Evolutionary conservation across 1,140 invertebrate genomes (phyloP).

Genomic region (Sycophila sp.): DNA sequence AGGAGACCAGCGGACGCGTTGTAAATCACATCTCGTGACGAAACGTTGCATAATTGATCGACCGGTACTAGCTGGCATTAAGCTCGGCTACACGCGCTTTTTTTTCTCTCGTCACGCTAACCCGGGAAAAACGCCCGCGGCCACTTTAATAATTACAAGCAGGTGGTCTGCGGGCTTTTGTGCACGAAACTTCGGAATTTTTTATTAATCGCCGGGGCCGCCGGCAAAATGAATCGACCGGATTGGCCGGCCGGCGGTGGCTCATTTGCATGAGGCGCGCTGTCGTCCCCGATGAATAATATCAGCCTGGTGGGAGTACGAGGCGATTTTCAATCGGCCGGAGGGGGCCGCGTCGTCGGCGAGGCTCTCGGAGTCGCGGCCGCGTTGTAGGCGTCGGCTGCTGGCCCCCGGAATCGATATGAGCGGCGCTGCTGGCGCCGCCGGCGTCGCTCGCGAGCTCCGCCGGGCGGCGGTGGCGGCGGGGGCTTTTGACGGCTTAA

Average conservation of each 20-base stretch:
- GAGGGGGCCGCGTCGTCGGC: too few relatives aligned
- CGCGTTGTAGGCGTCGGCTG: neutral
- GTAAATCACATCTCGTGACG: neutral
- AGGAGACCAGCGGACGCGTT: too few relatives aligned
- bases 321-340: neutral
- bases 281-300: conserved; percentile 5
- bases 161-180: neutral
- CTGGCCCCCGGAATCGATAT: conserved; percentile 14
- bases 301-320: neutral
- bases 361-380: too few relatives aligned
- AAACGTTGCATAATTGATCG: neutral
- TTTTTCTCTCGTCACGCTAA: too few relatives aligned
- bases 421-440: neutral
- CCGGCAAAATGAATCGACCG: too few relatives aligned
- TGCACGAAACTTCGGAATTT: conserved; percentile 1
- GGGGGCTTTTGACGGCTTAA: conserved; percentile 38
- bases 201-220: conserved; percentile 3
- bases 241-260: too few relatives aligned
- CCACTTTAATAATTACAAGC: neutral
- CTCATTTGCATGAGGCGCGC: neutral
- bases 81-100: too few relatives aligned
- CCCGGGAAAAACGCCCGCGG: too few relatives aligned
- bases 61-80: neutral
- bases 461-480: neutral
- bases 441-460: too few relatives aligned